Percentiles rank a stretch among this genome's conserved stretches.
phyloP scores from a whole-genome alignment of 2,888 invertebrate genomes.

The Octonoba sinensis region DNA sequence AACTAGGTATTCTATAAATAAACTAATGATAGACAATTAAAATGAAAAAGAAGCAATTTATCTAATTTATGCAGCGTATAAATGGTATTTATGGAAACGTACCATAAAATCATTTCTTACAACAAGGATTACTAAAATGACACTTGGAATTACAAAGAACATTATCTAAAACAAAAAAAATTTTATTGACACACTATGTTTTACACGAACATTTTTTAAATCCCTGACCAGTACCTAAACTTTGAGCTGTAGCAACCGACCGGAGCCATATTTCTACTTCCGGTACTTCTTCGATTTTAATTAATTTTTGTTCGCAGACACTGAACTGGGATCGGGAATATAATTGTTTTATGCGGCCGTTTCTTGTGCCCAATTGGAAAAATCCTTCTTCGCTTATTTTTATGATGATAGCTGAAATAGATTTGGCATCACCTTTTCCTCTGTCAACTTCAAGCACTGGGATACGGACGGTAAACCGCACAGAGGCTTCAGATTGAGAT shows the following conservation, averaged over 20 bases:
- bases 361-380: no score
- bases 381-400: constrained; percentile 36
- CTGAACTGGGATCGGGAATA: constrained; percentile 58
- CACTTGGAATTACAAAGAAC: no score
- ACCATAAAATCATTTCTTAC: constrained; percentile 46
- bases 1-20: no score
- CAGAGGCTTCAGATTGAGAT: not conserved
- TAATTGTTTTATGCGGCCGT: constrained; percentile 57
- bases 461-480: constrained; percentile 22
- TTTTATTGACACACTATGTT: constrained; percentile 48
- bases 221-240: constrained; percentile 53
- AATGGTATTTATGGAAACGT: constrained; percentile 52
- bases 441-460: constrained; percentile 46
- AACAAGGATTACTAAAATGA: no score
- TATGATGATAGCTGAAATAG: constrained; percentile 49
- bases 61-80: constrained; percentile 54
- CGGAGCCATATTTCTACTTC: constrained; percentile 54
- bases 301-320: constrained; percentile 56
- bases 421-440: constrained; percentile 48
- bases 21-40: no score
- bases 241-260: constrained; percentile 53
- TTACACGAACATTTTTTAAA: constrained; percentile 49
- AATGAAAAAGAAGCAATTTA: constrained; percentile 52
- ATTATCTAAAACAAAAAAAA: no score
- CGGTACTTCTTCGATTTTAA: constrained; percentile 52